A percentile compares a stretch with the other conserved stretches of the same genome.
phyloP scores from a whole-genome alignment of 1,140 invertebrate species.

The Laodelphax striatellus region DNA sequence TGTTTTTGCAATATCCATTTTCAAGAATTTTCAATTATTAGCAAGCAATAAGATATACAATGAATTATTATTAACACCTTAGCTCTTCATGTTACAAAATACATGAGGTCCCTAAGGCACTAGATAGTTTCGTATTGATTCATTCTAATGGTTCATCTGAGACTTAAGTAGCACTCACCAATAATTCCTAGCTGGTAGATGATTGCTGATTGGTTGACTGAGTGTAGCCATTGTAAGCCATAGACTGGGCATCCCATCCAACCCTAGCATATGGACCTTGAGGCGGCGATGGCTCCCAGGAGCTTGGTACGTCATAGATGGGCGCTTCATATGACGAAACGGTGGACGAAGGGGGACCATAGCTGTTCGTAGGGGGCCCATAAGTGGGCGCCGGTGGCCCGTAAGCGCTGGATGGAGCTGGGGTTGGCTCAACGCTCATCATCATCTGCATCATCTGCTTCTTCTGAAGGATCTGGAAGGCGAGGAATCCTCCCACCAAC shows the following conservation, averaged over 20 bases:
- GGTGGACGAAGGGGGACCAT: constrained; percentile 40
- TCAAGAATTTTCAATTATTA: too few relatives aligned
- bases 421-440: constrained; percentile 40
- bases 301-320: background rate
- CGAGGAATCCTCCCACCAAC: constrained; percentile 64
- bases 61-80: too few relatives aligned
- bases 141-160: too few relatives aligned
- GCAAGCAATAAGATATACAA: too few relatives aligned
- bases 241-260: constrained; percentile 40
- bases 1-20: too few relatives aligned
- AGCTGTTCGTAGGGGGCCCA: constrained; percentile 40
- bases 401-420: constrained; percentile 32
- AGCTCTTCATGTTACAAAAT: too few relatives aligned
- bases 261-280: constrained; percentile 60
- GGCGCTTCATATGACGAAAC: constrained; percentile 29
- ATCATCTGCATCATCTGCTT: constrained; percentile 32
- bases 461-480: constrained; percentile 37
- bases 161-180: too few relatives aligned
- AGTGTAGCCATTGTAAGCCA: constrained; percentile 58
- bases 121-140: too few relatives aligned
- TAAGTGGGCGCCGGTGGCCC: constrained; percentile 41
- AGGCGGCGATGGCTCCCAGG: constrained; percentile 46
- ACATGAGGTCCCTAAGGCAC: too few relatives aligned
- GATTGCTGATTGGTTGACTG: background rate
- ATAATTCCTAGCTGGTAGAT: too few relatives aligned